Evolutionary conservation across 2,888 invertebrate species (phyloP).

Genomic region (Nomada ruficornis): DNA sequence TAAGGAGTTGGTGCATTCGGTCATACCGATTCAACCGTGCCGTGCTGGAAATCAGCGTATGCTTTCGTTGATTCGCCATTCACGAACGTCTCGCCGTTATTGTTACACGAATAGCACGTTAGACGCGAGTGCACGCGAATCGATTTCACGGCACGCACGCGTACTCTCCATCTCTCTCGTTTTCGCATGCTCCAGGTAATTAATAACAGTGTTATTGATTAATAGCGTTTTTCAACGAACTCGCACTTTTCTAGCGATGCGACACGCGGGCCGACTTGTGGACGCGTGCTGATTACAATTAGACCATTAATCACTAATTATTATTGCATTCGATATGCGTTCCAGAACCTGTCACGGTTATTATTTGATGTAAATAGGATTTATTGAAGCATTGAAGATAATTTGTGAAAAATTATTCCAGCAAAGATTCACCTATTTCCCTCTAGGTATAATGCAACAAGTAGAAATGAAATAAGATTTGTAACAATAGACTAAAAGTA

Average conservation of each 20-base stretch:
- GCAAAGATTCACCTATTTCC: too few relatives aligned
- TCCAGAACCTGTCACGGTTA: constrained; percentile 16
- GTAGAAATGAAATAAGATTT: neutral
- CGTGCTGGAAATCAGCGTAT: neutral
- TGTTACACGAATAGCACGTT: constrained; percentile 50
- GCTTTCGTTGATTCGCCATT: constrained; percentile 19
- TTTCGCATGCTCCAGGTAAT: constrained; percentile 61
- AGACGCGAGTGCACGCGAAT: constrained; percentile 57
- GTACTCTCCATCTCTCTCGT: neutral
- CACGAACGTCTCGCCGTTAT: constrained; percentile 33
- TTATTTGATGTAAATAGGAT: constrained; percentile 30
- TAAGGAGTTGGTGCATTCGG: neutral
- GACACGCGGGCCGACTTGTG: constrained; percentile 26
- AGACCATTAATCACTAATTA: constrained; percentile 29
- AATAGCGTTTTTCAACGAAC: constrained; percentile 66
- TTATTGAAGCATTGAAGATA: neutral
- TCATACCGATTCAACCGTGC: constrained; percentile 5
- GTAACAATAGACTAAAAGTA: neutral
- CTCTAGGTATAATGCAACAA: neutral
- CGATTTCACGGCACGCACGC: constrained; percentile 63
- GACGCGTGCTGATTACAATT: constrained; percentile 34
- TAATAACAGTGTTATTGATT: constrained; percentile 75
- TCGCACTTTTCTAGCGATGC: constrained; percentile 29
- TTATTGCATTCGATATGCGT: constrained; percentile 2
- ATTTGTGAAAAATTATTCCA: neutral